Base-by-base conservation (phyloP, 2,797 vertebrate species). In the Arremon brunneinucha region DNA sequence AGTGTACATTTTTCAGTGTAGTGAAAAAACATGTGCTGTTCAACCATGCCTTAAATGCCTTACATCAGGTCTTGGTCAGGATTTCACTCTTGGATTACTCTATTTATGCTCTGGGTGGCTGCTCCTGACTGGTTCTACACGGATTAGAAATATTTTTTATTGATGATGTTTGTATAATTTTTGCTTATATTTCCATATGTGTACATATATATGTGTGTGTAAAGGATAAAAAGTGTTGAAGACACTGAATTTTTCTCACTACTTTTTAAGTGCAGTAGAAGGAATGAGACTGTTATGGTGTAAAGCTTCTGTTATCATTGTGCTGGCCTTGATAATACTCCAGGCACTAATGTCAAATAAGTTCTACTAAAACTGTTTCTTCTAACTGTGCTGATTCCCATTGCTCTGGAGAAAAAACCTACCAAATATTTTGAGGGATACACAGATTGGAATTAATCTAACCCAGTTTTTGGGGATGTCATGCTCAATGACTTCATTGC, bases 71-170 rank as follows among this genome's bases (percentile, higher is more conserved):
- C 74, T 85, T 72, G 63, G 35, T 83, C 0, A 6, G 47, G 67
- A 46, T 85, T 92, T 95, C 37, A 64, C 44, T 67, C 41, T 80
- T 87, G 83, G 30, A 6, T 80, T 74, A 27, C 35, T 64, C 11
- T 77, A 30, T 43, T 89, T 70, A 16, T 2, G 22, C 22, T 50
- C 14, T 89, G 14, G 23, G 37, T 77, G n/a, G 13, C 46, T 86
- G 15, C 18, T 92, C 24, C 27, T 70, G 46, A 7, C 22, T 49
- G n/a, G 9, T 32, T 78, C 11, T 28, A 12, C 14, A 19, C 11
- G 68, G 47, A 49, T 87, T 39, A 11, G 6, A 35, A 70, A 37
- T 23, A 27, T 12, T 1, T 1, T 1, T 92, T 26, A 20, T 59
- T 86, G 23, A 50, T 68, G 9, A 23, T 70, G 5, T 12, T 55